Evolutionary conservation across 2,888 invertebrate species (phyloP).

Genomic region (Eumerus sabulonum): DNA sequence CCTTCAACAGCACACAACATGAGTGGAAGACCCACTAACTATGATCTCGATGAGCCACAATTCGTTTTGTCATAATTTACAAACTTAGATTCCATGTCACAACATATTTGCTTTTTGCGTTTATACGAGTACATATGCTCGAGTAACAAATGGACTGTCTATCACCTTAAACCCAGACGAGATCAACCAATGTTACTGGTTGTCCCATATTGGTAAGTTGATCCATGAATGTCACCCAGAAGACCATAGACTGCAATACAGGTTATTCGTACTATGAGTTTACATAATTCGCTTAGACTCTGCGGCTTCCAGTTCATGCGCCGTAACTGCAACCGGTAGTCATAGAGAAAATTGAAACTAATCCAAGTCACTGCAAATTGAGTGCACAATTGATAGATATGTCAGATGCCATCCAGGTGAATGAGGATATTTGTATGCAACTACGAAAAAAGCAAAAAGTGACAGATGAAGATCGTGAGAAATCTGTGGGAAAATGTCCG

Average conservation of each 20-base stretch:
- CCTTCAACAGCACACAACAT: too few relatives aligned
- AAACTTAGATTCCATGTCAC: too few relatives aligned
- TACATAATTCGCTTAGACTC: constrained; percentile 30
- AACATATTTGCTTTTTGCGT: too few relatives aligned
- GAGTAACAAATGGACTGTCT: constrained; percentile 26
- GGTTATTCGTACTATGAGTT: constrained; percentile 41
- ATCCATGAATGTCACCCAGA: constrained; percentile 56
- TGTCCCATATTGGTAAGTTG: constrained; percentile 31
- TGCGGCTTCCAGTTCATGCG: constrained; percentile 5
- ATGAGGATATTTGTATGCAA: constrained; percentile 40
- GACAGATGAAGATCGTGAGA: constrained; percentile 26
- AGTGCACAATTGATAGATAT: constrained; percentile 59
- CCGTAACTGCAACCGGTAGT: not conserved
- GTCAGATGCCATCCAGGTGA: constrained; percentile 40
- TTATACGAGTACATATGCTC: not conserved
- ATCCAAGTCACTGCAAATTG: constrained; percentile 61
- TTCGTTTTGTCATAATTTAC: too few relatives aligned
- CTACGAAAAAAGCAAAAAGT: constrained; percentile 17
- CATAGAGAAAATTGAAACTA: constrained; percentile 48
- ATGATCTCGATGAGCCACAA: too few relatives aligned
- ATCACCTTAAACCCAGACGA: constrained; percentile 35
- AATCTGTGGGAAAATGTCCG: constrained; percentile 22
- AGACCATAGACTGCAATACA: constrained; percentile 28
- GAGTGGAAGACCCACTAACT: too few relatives aligned
- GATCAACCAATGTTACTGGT: constrained; percentile 32